phyloP scores from a whole-genome alignment of 2,888 invertebrate genomes.

The Cepaea hortensis region DNA sequence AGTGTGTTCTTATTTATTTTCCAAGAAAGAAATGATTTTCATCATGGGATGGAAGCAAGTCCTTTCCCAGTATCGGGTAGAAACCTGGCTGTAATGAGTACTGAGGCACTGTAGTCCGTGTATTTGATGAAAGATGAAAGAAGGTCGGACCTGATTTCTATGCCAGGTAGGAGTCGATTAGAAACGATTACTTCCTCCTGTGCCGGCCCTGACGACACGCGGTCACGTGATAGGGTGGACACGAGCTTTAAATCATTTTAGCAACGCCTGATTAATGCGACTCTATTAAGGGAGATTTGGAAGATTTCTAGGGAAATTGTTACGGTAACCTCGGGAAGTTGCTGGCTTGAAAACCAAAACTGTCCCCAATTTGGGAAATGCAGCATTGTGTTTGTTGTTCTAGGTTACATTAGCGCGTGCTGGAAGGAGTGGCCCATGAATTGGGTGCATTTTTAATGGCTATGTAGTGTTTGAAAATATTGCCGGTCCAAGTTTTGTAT shows the following conservation, averaged over 20 bases:
- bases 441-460: too few species aligned
- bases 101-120: slow-evolving; percentile 18
- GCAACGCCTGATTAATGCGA: slow-evolving; percentile 4
- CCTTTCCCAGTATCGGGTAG: neutral
- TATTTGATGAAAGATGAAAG: slow-evolving; percentile 3
- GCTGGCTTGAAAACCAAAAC: too few species aligned
- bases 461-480: too few species aligned
- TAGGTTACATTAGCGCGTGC: too few species aligned
- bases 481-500: too few species aligned
- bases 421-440: too few species aligned
- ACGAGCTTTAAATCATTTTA: neutral
- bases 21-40: too few species aligned
- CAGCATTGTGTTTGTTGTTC: too few species aligned
- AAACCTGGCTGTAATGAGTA: slow-evolving; percentile 24
- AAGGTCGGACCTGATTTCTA: slow-evolving; percentile 14
- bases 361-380: too few species aligned
- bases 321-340: too few species aligned
- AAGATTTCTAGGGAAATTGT: neutral
- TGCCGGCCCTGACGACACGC: neutral
- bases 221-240: slow-evolving; percentile 21
- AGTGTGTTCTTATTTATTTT: too few species aligned
- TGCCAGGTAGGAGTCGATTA: slow-evolving; percentile 38
- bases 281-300: neutral
- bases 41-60: neutral
- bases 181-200: neutral